Base-by-base conservation (phyloP, 2,888 invertebrate genomes). In the Drosophila bunnanda region DNA sequence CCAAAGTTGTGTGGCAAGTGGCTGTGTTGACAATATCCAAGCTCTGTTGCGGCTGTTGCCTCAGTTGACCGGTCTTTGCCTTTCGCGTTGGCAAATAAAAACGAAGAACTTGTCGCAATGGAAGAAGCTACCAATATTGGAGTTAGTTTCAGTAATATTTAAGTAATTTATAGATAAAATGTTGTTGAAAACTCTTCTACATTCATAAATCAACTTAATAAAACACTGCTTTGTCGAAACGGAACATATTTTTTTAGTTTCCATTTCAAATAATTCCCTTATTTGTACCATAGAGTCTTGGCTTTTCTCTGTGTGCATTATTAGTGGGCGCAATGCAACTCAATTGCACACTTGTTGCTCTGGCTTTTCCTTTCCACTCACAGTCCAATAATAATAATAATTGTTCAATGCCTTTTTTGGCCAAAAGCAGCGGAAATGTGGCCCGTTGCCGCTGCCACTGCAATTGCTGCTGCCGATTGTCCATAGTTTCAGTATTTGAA, bases 21-120 rank as follows among this genome's bases (percentile, higher is more conserved):
- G 50, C 83, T 75, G 77, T 88, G 81, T 86, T 81, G 89, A 89
- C 89, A 89, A 87, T 87, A 66, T 82, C 61, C 43, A 56, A 67
- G 68, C 62, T 34, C 38, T 17, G 36, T 30, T 34, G 48, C n/a
- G 20, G 59, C 15, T 52, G 58, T 52, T 65, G 28, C 25, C 43
- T 20, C 48, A 43, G 57, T 54, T 67, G 72, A 76, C 72, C 76
- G 70, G 76, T 76, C 73, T 76, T 73, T 60, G 73, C 76, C 71
- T 69, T 69, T 74, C 70, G 70, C 53, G 60, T 52, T 58, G 44
- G 59, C 70, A 70, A 69, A 73, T 52, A 70, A 67, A 75, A 73
- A 56, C 30, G 55, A 52, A 68, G 53, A 68, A 36, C 50, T 46
- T 44, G 52, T 39, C 17, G 54, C 36, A 13, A 38, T 17, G n/a